Evolutionary conservation across 2,888 invertebrate genomes (phyloP), one percentile per base, ranked within the genome.

Genomic region (Zootermopsis nevadensis): DNA sequence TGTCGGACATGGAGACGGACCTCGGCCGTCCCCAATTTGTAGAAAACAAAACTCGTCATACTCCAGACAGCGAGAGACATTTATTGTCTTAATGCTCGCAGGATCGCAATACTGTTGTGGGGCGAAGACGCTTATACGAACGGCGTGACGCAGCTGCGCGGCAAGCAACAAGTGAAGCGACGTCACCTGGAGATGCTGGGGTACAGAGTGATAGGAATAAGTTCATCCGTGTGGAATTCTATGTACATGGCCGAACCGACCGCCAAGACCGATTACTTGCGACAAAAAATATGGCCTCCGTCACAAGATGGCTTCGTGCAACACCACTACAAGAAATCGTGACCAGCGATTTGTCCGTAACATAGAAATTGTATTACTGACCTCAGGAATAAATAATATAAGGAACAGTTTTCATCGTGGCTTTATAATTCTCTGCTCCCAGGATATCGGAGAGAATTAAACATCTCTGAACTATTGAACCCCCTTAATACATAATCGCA

Each of bases 121-220:
- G 88, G 87, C 38, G 87, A 90, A 2, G 89, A 90, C 79, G 89
- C 90, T 1, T 92, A 90, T 86, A 92, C 92, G n/a, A 89, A 89
- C 82, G 87, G 90, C 77, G 89, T 88, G 22, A 86, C 87, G 15
- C 89, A 89, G 12, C 86, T 93, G 74, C 91, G 90, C 86, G 93
- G 94, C 0, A 88, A 88, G 4, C 89, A 90, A 67, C 91, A 91
- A 55, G 85, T 93, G 81, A 91, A 91, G 87, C 90, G 90, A 74
- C 89, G 93, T 80, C 93, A 94, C 88, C 89, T 94, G 81, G 93
- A 93, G 88, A 92, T 93, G 86, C 88, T 93, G 86, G 93, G 93
- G 8, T 94, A 93, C 86, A 90, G 90, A 86, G 93, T 93, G 8
- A 87, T 92, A 77, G 88, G 90, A 83, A 88, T 93, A 15, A 91